A percentile compares a stretch with the other conserved stretches of the same genome.
phyloP scores from a whole-genome alignment of 2,797 vertebrate species.

The Babyrousa celebensis region DNA sequence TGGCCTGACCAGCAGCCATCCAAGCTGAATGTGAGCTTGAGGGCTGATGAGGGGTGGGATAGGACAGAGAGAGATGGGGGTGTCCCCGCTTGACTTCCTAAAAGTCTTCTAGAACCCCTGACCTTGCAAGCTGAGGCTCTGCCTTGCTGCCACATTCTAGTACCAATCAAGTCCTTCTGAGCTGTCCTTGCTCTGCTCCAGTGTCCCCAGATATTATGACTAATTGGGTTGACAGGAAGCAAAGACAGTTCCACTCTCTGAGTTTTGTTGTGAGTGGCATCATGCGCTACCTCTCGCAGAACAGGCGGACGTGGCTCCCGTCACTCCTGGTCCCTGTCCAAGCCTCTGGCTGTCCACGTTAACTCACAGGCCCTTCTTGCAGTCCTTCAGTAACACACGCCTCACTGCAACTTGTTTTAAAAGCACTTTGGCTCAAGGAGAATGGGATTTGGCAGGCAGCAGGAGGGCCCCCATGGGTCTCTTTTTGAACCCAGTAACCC shows the following conservation, averaged over 20 bases:
- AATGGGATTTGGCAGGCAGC: slow-evolving; percentile 58
- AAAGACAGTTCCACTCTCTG: not conserved
- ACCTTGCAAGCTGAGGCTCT: not conserved
- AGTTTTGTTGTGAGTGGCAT: slow-evolving; percentile 58
- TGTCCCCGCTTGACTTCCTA: not conserved
- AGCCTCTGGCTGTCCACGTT: not conserved
- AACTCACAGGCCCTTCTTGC: not conserved
- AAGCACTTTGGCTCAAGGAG: slow-evolving; percentile 40
- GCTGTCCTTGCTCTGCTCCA: not conserved
- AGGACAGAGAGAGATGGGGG: not conserved
- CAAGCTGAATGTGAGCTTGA: not conserved
- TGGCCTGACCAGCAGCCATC: not conserved
- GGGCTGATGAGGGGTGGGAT: not conserved
- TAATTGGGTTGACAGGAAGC: slow-evolving; percentile 63
- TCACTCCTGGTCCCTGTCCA: not conserved
- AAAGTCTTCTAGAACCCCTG: not conserved
- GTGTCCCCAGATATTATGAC: not conserved
- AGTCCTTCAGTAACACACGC: not conserved
- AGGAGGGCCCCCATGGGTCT: not conserved
- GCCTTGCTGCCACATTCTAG: not conserved
- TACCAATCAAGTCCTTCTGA: not conserved
- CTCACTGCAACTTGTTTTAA: slow-evolving; percentile 28
- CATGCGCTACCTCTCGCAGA: not conserved
- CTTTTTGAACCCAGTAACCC: slow-evolving; percentile 28
- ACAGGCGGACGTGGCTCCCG: not conserved